Conservation (phyloP, 2,113 vertebrate species). For the Pelusios castaneus region DNA sequence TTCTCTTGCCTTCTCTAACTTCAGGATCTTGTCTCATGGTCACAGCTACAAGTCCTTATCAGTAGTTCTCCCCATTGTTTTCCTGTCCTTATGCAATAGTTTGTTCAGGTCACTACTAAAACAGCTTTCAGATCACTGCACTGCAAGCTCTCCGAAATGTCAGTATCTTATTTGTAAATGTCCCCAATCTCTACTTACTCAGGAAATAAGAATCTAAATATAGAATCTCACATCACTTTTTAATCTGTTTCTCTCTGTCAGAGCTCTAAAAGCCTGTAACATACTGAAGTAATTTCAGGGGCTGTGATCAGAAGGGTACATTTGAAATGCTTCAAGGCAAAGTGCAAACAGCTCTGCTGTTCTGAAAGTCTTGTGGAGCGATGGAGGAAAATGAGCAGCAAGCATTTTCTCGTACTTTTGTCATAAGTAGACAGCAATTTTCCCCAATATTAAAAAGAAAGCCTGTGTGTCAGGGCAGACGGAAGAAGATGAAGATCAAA, state of each 20-base stretch:
- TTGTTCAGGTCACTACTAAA: background rate
- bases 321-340: background rate
- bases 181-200: background rate
- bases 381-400: background rate
- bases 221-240: accelerated
- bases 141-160: background rate
- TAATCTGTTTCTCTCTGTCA: accelerated
- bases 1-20: background rate
- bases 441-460: background rate
- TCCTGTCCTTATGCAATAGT: background rate
- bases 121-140: background rate
- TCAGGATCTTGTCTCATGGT: too few relatives aligned
- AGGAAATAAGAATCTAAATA: background rate
- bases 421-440: background rate
- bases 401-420: background rate
- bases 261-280: accelerated
- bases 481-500: background rate
- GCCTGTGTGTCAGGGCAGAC: accelerated
- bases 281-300: background rate
- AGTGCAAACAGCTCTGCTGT: background rate
- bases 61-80: background rate
- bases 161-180: background rate
- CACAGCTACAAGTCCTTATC: too few relatives aligned
- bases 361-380: background rate
- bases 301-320: accelerated